Evolutionary conservation across 2,888 invertebrate genomes (phyloP).

Genomic region (Frankliniella intonsa): DNA sequence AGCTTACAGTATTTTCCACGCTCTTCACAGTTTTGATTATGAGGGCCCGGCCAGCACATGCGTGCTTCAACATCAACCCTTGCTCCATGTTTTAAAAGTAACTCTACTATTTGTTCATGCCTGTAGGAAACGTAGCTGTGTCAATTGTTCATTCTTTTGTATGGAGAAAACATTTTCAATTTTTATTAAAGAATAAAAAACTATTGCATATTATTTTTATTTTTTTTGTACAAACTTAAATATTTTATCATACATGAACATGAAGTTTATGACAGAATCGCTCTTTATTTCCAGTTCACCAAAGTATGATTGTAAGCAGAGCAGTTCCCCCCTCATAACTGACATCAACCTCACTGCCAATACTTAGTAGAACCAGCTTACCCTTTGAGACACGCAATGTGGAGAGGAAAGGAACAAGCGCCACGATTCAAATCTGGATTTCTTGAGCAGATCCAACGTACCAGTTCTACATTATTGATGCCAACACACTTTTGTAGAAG

Average conservation of each 20-base stretch:
- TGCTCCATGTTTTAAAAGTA: slow-evolving; percentile 64
- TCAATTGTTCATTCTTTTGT: too few relatives aligned
- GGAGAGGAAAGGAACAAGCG: slow-evolving; percentile 69
- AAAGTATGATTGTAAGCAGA: not conserved
- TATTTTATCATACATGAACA: slow-evolving; percentile 20
- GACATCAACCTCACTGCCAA: not conserved
- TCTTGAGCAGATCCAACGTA: slow-evolving; percentile 60
- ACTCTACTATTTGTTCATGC: slow-evolving; percentile 63
- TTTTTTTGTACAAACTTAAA: not conserved
- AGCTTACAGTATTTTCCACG: slow-evolving; percentile 57
- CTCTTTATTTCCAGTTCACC: slow-evolving; percentile 19
- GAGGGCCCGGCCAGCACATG: slow-evolving; percentile 71
- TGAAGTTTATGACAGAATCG: slow-evolving; percentile 22
- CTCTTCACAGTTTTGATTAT: slow-evolving; percentile 65
- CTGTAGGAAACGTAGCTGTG: slow-evolving; percentile 42
- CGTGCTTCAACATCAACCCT: slow-evolving; percentile 65
- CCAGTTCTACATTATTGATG: slow-evolving; percentile 64
- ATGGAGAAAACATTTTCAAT: slow-evolving; percentile 31
- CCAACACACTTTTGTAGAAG: slow-evolving; percentile 69
- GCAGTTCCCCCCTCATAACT: not conserved
- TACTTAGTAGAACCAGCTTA: slow-evolving; percentile 37
- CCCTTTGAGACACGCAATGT: slow-evolving; percentile 69
- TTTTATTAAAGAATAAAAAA: not conserved
- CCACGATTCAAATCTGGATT: slow-evolving; percentile 63
- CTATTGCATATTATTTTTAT: slow-evolving; percentile 10